phyloP scores from a whole-genome alignment of 2,888 invertebrate species.

The Stramonita haemastoma region DNA sequence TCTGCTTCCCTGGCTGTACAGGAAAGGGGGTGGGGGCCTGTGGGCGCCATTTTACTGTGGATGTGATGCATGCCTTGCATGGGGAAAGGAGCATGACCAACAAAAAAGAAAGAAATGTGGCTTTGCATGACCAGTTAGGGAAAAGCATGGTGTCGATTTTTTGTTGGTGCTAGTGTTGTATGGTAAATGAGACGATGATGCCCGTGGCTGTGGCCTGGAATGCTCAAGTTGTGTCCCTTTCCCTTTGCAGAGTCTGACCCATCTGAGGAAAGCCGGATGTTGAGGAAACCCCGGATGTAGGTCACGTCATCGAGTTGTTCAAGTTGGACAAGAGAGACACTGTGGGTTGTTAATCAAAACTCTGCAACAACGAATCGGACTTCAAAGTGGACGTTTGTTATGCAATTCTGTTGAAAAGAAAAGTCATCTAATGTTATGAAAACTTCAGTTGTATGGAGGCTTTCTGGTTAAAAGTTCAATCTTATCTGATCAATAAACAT shows the following conservation, averaged over 20 bases:
- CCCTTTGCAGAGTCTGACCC: slow-evolving; percentile 26
- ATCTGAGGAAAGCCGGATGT: slow-evolving; percentile 30
- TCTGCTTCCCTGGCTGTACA: not conserved
- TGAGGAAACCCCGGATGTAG: slow-evolving; percentile 24
- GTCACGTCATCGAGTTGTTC: slow-evolving; percentile 10
- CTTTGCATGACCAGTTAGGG: not conserved
- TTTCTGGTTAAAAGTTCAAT: too few relatives aligned
- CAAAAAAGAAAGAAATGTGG: not conserved
- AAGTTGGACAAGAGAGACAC: not conserved
- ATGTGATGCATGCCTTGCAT: slow-evolving; percentile 5
- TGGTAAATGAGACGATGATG: not conserved
- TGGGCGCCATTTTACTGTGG: not conserved
- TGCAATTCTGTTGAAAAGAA: not conserved
- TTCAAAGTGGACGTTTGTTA: not conserved
- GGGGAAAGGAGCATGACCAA: not conserved
- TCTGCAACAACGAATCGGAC: not conserved
- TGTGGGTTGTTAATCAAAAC: too few relatives aligned
- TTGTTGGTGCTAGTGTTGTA: not conserved
- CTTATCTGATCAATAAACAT: too few relatives aligned
- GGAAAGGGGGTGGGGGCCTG: too few relatives aligned
- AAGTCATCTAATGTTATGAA: too few relatives aligned
- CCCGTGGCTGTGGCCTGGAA: not conserved
- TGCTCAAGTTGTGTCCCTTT: slow-evolving; percentile 31
- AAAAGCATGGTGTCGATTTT: not conserved
- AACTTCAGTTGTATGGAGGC: too few relatives aligned